Evolutionary conservation across 2,888 invertebrate species (phyloP).

Genomic region (Drosophila incognita): DNA sequence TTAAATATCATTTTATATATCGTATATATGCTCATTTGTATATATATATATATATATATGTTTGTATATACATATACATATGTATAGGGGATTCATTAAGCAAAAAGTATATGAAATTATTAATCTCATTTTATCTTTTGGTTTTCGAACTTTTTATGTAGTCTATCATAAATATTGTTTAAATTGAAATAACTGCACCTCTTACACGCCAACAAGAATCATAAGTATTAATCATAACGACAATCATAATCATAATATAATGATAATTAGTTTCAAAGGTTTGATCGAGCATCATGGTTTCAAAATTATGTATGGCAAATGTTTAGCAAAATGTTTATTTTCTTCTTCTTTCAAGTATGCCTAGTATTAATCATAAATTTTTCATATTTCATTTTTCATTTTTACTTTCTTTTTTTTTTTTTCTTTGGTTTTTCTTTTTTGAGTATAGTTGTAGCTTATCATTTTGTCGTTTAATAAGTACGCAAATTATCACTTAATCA

Average conservation of each 20-base stretch:
- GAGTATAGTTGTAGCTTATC: conserved; percentile 72
- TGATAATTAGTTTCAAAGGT: conserved; percentile 46
- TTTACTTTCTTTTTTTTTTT: conserved; percentile 15
- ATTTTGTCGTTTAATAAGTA: conserved; percentile 65
- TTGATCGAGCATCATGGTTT: conserved; percentile 38
- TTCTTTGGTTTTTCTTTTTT: conserved; percentile 37
- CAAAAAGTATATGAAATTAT: conserved; percentile 78
- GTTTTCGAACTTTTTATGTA: conserved; percentile 45
- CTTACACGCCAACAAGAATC: conserved; percentile 67
- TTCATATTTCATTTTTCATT: conserved; percentile 1
- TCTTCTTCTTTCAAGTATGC: conserved; percentile 39
- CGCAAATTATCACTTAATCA: conserved; percentile 78
- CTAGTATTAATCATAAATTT: conserved; percentile 33
- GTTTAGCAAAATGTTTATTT: conserved; percentile 55
- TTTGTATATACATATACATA: conserved; percentile 25
- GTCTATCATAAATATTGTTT: conserved; percentile 71
- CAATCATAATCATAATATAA: conserved; percentile 48
- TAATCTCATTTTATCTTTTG: conserved; percentile 24
- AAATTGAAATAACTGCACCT: conserved; percentile 58
- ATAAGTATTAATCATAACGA: conserved; percentile 54
- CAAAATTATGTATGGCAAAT: conserved; percentile 64
- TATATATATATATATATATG: conserved; percentile 35
- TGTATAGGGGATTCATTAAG: conserved; percentile 62
- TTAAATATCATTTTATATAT: conserved; percentile 64
- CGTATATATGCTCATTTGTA: conserved; percentile 56